Percentiles rank a stretch among this genome's conserved stretches.
These are phyloP conservation scores for Protaetia brevitarsis DNA, from an alignment of 1,140 invertebrate species.

Conservation along the genomic window DNA sequence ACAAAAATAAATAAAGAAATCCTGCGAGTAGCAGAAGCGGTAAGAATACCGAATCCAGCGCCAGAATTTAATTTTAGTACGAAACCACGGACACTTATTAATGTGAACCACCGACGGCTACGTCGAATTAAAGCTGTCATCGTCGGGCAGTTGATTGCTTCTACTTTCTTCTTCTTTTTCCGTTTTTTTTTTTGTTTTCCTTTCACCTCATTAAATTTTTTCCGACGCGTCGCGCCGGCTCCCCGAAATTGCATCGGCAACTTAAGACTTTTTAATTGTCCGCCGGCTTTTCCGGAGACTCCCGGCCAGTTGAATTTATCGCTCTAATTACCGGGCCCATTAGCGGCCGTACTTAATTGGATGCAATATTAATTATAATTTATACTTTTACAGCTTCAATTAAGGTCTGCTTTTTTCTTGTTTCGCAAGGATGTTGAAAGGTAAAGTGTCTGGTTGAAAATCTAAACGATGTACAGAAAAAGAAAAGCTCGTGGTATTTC, in stretches of 20 bases:
- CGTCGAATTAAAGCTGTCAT: conserved; percentile 2
- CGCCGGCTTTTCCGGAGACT: conserved; percentile 1
- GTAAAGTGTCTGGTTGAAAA: no score
- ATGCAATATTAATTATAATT: conserved; percentile 15
- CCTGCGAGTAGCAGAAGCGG: no score
- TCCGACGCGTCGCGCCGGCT: not conserved
- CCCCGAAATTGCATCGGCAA: conserved; percentile 4
- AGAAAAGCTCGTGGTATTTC: no score
- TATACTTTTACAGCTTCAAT: not conserved
- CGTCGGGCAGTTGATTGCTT: not conserved
- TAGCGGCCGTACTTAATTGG: conserved; percentile 5
- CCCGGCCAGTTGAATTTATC: not conserved
- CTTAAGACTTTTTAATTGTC: conserved; percentile 16
- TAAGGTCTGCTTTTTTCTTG: not conserved
- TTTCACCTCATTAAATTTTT: conserved; percentile 16
- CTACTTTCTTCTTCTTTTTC: not conserved
- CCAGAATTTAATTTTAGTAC: not conserved
- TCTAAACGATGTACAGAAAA: no score
- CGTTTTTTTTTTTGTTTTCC: not conserved
- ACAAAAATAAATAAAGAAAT: no score
- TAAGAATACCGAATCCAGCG: no score
- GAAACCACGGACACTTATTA: not conserved
- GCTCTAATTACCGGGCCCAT: conserved; percentile 4
- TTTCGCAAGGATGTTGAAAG: no score
- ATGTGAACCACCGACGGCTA: not conserved